Evolutionary conservation across 2,888 invertebrate genomes (phyloP).

Genomic region (Diadegma fenestrale): DNA sequence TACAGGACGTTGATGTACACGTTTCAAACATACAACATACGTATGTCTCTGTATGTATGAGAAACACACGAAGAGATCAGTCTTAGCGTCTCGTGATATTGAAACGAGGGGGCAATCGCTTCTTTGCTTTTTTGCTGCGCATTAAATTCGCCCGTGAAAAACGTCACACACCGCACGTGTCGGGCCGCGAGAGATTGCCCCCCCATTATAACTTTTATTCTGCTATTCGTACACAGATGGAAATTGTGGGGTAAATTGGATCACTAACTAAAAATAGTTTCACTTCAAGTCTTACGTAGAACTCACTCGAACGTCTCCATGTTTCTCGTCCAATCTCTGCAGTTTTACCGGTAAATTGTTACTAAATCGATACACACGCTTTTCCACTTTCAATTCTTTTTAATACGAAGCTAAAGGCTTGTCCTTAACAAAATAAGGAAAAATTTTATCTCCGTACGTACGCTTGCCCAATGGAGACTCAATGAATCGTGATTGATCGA

Average conservation of each 20-base stretch:
- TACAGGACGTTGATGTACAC: slow-evolving; percentile 66
- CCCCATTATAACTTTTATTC: slow-evolving; percentile 17
- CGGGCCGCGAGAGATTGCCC: not conserved
- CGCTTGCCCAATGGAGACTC: slow-evolving; percentile 21
- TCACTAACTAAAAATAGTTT: slow-evolving; percentile 1
- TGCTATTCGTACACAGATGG: slow-evolving; percentile 5
- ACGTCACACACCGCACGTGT: slow-evolving; percentile 67
- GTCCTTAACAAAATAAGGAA: not conserved
- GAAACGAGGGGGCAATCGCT: slow-evolving; percentile 40
- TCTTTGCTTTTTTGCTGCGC: slow-evolving; percentile 56
- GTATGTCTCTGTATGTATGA: not conserved
- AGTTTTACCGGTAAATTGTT: not conserved
- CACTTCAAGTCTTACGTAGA: not conserved
- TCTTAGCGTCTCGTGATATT: slow-evolving; percentile 5
- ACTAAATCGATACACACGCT: not conserved
- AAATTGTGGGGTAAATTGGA: slow-evolving; percentile 16
- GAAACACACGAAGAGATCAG: not conserved
- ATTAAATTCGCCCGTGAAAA: slow-evolving; percentile 69
- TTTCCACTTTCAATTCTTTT: not conserved
- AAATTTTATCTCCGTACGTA: not conserved
- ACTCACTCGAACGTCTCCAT: not conserved
- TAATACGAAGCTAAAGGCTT: not conserved
- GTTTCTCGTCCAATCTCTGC: no score
- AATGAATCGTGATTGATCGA: slow-evolving; percentile 59
- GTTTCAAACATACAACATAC: not conserved